These are phyloP conservation scores for Crotophaga sulcirostris DNA, from an alignment of 2,113 vertebrate species.

Conservation along the genomic window DNA sequence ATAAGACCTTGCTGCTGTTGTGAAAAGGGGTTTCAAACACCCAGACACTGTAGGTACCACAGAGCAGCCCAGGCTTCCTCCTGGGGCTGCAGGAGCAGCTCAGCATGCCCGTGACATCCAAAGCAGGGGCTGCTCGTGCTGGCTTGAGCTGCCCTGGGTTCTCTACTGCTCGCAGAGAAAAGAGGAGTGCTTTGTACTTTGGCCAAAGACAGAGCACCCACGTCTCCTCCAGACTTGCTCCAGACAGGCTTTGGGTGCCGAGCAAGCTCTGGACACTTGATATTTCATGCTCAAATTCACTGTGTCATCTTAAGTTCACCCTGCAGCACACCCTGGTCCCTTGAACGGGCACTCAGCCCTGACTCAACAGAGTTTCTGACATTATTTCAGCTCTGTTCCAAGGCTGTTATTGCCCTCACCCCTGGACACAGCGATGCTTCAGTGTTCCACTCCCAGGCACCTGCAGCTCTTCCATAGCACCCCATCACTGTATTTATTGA, in stretches of 20 bases:
- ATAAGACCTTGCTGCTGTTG: not conserved
- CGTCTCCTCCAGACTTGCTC: not conserved
- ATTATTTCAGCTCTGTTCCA: not conserved
- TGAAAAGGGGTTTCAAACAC: not conserved
- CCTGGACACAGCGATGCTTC: not conserved
- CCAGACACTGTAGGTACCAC: not conserved
- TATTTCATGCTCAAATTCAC: not conserved
- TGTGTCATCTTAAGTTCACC: not conserved
- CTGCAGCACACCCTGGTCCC: not conserved
- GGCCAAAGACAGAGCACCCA: not conserved
- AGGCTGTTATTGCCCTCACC: not conserved
- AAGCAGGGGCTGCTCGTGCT: too few species aligned
- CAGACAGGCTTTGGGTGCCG: not conserved
- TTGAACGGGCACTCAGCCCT: not conserved
- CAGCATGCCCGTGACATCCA: accelerated
- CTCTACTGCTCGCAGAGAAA: not conserved
- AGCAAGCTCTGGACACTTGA: not conserved
- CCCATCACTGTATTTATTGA: not conserved
- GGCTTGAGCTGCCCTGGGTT: not conserved
- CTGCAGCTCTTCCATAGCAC: not conserved
- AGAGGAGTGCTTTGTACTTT: not conserved
- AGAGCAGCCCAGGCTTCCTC: not conserved
- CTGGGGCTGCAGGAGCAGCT: not conserved
- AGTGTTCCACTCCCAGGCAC: not conserved
- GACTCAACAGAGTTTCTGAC: not conserved